Evolutionary conservation across 2,888 invertebrate genomes (phyloP).

Genomic region (Eupithecia pulchellata): DNA sequence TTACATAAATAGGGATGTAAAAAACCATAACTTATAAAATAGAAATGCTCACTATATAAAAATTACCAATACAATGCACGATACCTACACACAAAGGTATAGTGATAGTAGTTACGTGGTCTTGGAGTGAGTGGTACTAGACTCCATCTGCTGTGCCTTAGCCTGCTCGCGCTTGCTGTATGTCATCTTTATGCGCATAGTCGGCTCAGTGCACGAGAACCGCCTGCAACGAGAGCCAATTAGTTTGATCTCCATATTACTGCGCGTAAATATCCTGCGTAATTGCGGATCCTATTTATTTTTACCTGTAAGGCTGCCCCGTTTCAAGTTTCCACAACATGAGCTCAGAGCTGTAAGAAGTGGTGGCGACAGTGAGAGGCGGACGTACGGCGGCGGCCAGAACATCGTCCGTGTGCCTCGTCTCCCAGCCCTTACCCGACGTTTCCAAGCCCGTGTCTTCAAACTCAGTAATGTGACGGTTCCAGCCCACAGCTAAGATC

Average conservation of each 20-base stretch:
- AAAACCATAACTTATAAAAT: no score
- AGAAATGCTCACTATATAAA: not conserved
- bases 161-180: conserved; percentile 73
- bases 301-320: conserved; percentile 88
- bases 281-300: not conserved
- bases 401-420: conserved; percentile 90
- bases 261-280: not conserved
- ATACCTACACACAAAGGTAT: not conserved
- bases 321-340: conserved; percentile 93
- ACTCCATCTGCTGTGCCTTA: conserved; percentile 24
- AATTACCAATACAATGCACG: no score
- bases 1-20: no score
- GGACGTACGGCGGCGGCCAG: conserved; percentile 87
- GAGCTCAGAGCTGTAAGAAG: conserved; percentile 91
- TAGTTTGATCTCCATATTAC: not conserved
- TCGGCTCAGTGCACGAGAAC: conserved; percentile 84
- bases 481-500: conserved; percentile 93
- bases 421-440: conserved; percentile 89
- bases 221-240: conserved; percentile 54
- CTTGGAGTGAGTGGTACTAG: not conserved
- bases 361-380: conserved; percentile 90
- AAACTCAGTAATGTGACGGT: conserved; percentile 89
- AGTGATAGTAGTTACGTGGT: not conserved
- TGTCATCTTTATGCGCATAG: conserved; percentile 83
- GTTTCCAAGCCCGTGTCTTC: conserved; percentile 81